Base-by-base conservation (phyloP, 2,888 invertebrate genomes). In the Seladonia tumulorum region DNA sequence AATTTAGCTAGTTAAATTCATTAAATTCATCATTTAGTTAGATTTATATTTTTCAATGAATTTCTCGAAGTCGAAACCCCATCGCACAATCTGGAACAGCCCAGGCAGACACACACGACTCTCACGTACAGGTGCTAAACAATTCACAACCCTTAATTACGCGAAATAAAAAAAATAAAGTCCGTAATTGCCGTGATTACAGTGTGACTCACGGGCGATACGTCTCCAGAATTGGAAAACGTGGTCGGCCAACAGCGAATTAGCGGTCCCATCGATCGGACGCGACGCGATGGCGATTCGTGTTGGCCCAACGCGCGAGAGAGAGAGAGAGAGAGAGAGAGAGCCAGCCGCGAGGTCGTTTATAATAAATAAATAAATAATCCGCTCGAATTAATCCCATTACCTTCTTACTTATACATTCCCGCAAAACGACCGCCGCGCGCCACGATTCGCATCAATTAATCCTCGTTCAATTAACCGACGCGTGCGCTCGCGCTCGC, bases 351-450 rank as follows among this genome's bases (percentile, higher is more conserved):
- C n/a, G 25, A 35, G 35, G 14, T 5, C 60, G 25, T 63, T 63
- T 63, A 63, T 63, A 63, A 63, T 63, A 63, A 63, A 63, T 63
- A 60, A 60, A 60, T 60, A 63, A 63, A 63, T 63, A 63, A 29
- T 29, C 29, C 60, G 60, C 60, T 63, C 60, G 25, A 63, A 63
- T 63, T 63, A 63, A 63, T 63, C 60, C 60, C 60, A 63, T 63
- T 63, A 63, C 14, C 60, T 63, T 63, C 60, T 63, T 63, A 63
- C 60, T 63, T 63, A 63, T 63, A 29, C 60, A 63, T 63, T 63
- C 60, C 60, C 25, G 29, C 25, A 63, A 5, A 63, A 63, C 29
- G 60, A 53, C 25, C 25, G 16, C 2, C 16, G 60, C 16, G 60
- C 29, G 60, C 29, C 60, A 5, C 29, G 29, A 25, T 63, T 25